Evolutionary conservation across 2,888 invertebrate genomes (phyloP).

Genomic region (Meiosimyza platycephala): DNA sequence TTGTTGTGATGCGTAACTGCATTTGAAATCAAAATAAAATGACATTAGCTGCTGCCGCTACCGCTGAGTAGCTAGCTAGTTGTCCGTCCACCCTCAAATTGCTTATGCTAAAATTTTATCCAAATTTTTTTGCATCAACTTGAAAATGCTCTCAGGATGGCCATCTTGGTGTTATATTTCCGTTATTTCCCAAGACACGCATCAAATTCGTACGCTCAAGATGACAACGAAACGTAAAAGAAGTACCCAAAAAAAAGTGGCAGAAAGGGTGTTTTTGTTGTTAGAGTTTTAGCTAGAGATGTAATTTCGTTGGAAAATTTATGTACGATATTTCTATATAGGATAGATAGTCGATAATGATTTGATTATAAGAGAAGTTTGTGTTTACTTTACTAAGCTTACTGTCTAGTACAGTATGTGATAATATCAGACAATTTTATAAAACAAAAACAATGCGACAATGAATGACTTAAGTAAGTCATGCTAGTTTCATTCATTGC

Average conservation of each 20-base stretch:
- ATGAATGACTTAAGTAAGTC: no score
- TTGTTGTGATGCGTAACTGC: slow-evolving; percentile 29
- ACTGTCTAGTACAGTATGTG: no score
- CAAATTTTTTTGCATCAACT: neutral
- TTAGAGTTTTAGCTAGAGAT: slow-evolving; percentile 4
- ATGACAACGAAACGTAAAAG: slow-evolving; percentile 12
- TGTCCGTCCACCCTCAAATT: no score
- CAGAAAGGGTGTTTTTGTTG: slow-evolving; percentile 26
- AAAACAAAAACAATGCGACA: no score
- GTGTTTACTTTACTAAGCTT: no score
- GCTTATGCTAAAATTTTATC: no score
- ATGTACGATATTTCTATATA: no score
- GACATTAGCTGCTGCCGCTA: slow-evolving; percentile 26
- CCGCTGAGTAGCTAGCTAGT: neutral
- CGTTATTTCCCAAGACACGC: slow-evolving; percentile 46
- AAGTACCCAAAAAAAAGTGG: neutral
- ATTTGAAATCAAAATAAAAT: slow-evolving; percentile 28
- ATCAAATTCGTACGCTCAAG: slow-evolving; percentile 40
- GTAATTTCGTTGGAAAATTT: no score
- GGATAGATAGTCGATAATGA: no score
- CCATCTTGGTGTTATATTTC: slow-evolving; percentile 39
- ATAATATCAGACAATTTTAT: no score
- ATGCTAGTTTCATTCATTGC: no score
- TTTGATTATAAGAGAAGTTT: no score
- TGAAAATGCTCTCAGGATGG: slow-evolving; percentile 14